phyloP scores from a whole-genome alignment of 2,888 invertebrate species.

The Pyrocoelia pectoralis region DNA sequence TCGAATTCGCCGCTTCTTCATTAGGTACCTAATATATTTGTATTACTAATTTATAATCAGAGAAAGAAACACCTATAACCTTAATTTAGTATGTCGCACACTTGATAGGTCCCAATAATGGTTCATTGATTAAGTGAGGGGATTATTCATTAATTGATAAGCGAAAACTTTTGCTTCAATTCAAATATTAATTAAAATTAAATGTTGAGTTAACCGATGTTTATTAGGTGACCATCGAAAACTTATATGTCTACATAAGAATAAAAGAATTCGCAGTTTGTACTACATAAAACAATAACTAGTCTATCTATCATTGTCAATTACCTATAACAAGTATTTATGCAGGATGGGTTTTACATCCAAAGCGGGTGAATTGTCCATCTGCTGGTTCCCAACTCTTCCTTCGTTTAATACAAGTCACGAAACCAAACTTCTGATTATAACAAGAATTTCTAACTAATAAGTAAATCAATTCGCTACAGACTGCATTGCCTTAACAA shows the following conservation, averaged over 20 bases:
- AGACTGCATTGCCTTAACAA: slow-evolving; percentile 21
- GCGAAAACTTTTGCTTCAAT: not conserved
- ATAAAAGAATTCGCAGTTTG: slow-evolving; percentile 51
- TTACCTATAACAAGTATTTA: slow-evolving; percentile 53
- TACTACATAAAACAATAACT: slow-evolving; percentile 51
- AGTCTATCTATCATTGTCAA: slow-evolving; percentile 53
- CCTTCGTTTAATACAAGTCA: slow-evolving; percentile 42
- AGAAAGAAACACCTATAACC: not conserved
- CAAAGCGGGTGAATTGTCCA: slow-evolving; percentile 50
- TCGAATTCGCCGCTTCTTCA: not conserved
- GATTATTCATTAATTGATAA: not conserved
- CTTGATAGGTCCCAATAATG: not conserved
- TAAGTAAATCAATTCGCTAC: slow-evolving; percentile 23
- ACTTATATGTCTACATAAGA: slow-evolving; percentile 46
- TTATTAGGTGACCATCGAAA: slow-evolving; percentile 36
- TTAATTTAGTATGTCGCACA: not conserved
- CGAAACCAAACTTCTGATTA: slow-evolving; percentile 39
- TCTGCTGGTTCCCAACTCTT: slow-evolving; percentile 45
- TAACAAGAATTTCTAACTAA: slow-evolving; percentile 31
- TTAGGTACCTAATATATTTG: not conserved
- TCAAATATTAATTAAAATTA: not conserved
- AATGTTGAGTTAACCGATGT: slow-evolving; percentile 39
- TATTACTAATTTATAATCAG: not conserved
- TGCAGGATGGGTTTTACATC: slow-evolving; percentile 50
- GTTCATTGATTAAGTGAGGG: not conserved